Evolutionary conservation across 2,797 vertebrate genomes (phyloP), one percentile per base, ranked within the genome.

Genomic region (Aldrovandia affinis): DNA sequence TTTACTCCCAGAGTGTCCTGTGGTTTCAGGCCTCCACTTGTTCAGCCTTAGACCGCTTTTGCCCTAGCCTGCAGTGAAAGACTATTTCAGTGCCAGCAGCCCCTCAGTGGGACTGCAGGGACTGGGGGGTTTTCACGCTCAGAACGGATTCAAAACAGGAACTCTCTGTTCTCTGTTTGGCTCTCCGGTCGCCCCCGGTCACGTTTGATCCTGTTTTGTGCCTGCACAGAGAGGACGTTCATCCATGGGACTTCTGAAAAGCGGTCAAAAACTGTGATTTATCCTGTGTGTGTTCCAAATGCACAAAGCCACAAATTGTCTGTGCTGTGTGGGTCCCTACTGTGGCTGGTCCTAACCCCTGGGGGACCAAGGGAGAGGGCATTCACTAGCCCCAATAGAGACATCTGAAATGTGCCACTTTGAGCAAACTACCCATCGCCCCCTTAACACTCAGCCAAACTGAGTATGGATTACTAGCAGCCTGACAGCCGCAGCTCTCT

Each of bases 341-440:
- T 30, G 61, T 28, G 28, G 28, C 61, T 30, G 9, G n/a, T 30
- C 61, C 61, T 30, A 30, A 30, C 28, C 28, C 61, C 14, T 36
- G 33, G 65, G 33, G 65, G 30, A 30, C 28, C n/a, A 3, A 70
- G 30, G 65, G 12, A 12, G 65, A 18, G 12, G 7, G 14, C 14
- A 86, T 86, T 87, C 84, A 87, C 86, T 86, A 83, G 83, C 70
- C 87, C 86, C 86, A 88, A 89, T 86, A 87, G 84, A 88, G 87
- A 89, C 89, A 89, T 88, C 89, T 88, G 86, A 87, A 88, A 88
- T 88, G 86, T 88, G 89, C 87, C 84, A 84, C 86, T 86, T 88
- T 84, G 81, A 84, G 88, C 83, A 87, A 86, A 88, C 84, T 68
- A 86, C 85, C 88, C 88, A 82, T 88, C 88, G 61, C 85, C 86